phyloP scores from a whole-genome alignment of 2,113 vertebrate genomes.

The Rallus limicola region DNA sequence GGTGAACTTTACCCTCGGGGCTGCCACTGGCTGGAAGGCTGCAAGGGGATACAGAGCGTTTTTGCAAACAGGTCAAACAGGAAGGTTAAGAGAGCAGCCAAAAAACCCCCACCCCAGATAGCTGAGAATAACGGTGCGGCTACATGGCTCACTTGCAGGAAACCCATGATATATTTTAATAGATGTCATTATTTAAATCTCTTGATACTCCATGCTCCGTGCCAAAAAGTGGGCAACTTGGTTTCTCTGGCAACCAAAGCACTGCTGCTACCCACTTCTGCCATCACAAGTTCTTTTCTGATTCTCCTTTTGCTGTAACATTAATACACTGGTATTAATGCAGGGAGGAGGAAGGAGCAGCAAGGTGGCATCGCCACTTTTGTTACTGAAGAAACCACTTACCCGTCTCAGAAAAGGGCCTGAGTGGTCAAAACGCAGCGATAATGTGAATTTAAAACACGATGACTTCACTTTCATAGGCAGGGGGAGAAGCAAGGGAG shows the following conservation, averaged over 20 bases:
- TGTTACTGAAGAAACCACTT: conserved; percentile 1
- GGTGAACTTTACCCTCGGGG: background rate
- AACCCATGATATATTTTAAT: background rate
- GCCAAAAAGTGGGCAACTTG: background rate
- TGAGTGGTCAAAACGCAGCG: background rate
- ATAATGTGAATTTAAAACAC: background rate
- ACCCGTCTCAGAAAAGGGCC: background rate
- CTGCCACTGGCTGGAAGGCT: background rate
- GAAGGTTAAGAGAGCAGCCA: conserved; percentile 28
- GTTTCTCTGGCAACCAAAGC: background rate
- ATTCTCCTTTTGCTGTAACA: background rate
- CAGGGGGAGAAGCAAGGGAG: background rate
- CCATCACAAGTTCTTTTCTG: background rate
- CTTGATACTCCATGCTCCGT: background rate
- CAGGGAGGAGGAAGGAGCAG: background rate
- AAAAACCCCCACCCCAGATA: background rate
- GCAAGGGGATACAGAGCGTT: background rate
- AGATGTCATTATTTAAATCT: background rate
- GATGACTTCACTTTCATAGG: background rate
- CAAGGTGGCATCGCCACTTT: background rate
- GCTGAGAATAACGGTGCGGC: background rate
- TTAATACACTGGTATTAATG: background rate
- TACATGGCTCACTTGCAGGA: background rate
- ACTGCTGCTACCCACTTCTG: background rate
- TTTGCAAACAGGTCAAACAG: conserved; percentile 35